Conservation (phyloP, 2,797 vertebrate genomes). For the Poeciliopsis presidionis region DNA sequence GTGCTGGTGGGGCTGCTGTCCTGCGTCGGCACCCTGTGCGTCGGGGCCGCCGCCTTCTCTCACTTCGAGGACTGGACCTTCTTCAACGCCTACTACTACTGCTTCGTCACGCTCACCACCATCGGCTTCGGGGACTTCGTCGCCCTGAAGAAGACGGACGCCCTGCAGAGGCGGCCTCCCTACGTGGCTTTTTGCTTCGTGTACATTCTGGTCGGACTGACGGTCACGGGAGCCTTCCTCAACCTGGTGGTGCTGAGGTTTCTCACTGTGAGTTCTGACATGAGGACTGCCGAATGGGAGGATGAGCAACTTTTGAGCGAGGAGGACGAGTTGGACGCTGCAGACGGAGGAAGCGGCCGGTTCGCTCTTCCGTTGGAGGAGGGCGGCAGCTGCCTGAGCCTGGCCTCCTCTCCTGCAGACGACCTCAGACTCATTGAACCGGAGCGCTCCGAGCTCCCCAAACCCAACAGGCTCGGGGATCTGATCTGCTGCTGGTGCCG, state of each 20-base stretch:
- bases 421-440: conserved; percentile 52
- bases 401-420: conserved; percentile 76
- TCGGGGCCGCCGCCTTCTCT: conserved; percentile 87
- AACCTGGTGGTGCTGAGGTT: conserved; percentile 91
- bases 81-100: conserved; percentile 90
- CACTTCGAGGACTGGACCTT: conserved; percentile 91
- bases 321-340: conserved; percentile 28
- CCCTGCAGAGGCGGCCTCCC: conserved; percentile 83
- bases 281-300: conserved; percentile 56
- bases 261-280: conserved; percentile 82
- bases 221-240: conserved; percentile 88
- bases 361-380: conserved; percentile 79
- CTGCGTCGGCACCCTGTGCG: conserved; percentile 85
- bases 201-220: conserved; percentile 91
- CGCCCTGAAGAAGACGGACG: conserved; percentile 87
- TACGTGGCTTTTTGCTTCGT: conserved; percentile 91
- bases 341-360: conserved; percentile 59
- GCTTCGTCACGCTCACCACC: conserved; percentile 92
- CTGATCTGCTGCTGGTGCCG: conserved; percentile 81
- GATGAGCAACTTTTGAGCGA: conserved; percentile 18
- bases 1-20: conserved; percentile 88
- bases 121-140: conserved; percentile 93
- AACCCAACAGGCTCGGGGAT: conserved; percentile 64
- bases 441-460: not conserved
- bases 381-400: conserved; percentile 79